Base-by-base conservation (phyloP, 2,113 vertebrate genomes). In the Hoplias malabaricus region DNA sequence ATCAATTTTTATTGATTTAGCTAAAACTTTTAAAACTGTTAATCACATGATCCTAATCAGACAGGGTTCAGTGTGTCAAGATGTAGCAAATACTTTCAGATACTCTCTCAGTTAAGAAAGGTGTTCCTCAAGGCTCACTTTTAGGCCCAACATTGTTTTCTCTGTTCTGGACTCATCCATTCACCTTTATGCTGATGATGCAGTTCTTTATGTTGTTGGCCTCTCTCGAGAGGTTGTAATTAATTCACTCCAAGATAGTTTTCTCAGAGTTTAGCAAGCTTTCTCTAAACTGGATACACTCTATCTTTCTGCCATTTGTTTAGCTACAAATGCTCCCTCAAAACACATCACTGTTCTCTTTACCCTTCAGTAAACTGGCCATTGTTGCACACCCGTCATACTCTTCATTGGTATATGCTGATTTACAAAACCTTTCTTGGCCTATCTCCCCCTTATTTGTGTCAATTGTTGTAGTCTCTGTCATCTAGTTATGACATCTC, bases 111-210 rank as follows among this genome's bases (percentile, higher is more conserved):
- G 48, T 72, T 33, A 54, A 27, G 34, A 72, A 72, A n/a, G 50
- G 69, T 31, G 69, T 56, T 14, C 69, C 48, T 53, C 69, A 72
- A 14, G 69, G 69, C 21, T 56, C 48, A 33, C 34, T 72, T 14
- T 54, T 72, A 54, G 69, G 69, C 29, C 50, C 69, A 9, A 54
- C 46, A n/a, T n/a, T n/a, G n/a, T n/a, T n/a, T n/a, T n/a, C 42
- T 43, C 42, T 6, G 42, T 43, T 43, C 6, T 9, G 4, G 21
- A n/a, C 25, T 57, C 54, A n/a, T 27, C 54, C 25, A n/a, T 57
- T 27, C 54, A 57, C 25, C 54, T 57, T 14, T 57, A 57, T 57
- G 54, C 54, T 57, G 54, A 57, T 25, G 3, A 57, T 57, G 25
- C 54, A 57, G 25, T 57, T 57, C 54, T 57, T 57, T 57, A 57